These are phyloP conservation scores for Fopius arisanus DNA, from an alignment of 1,140 invertebrate species.

Conservation along the genomic window DNA sequence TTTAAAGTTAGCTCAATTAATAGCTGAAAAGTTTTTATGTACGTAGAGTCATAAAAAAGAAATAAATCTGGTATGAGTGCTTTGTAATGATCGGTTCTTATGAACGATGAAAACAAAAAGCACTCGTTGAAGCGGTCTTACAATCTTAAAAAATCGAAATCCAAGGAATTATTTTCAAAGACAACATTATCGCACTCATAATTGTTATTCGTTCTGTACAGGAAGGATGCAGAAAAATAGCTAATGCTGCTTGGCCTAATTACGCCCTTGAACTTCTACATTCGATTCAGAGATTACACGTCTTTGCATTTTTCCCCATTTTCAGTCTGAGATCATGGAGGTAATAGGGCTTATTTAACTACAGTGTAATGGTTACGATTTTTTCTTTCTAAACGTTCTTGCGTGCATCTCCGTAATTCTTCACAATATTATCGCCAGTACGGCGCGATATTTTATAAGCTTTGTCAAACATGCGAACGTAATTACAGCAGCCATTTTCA, in stretches of 20 bases:
- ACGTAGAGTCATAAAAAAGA: too few species aligned
- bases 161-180: too few species aligned
- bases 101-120: too few species aligned
- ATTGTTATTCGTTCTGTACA: not conserved
- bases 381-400: slow-evolving; percentile 3
- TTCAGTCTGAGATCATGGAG: not conserved
- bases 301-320: not conserved
- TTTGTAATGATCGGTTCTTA: too few species aligned
- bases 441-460: not conserved
- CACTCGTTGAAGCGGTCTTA: too few species aligned
- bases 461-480: not conserved
- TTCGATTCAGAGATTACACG: not conserved
- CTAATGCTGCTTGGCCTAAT: not conserved
- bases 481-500: not conserved
- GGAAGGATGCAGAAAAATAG: not conserved
- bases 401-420: slow-evolving; percentile 6
- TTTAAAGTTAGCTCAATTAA: too few species aligned
- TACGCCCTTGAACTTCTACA: not conserved
- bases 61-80: too few species aligned
- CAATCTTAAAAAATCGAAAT: too few species aligned
- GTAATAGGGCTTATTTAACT: not conserved
- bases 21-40: too few species aligned
- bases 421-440: not conserved
- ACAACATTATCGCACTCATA: too few species aligned
- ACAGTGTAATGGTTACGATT: not conserved